Evolutionary conservation across 1,140 invertebrate species (phyloP).

Genomic region (Pinna nobilis): DNA sequence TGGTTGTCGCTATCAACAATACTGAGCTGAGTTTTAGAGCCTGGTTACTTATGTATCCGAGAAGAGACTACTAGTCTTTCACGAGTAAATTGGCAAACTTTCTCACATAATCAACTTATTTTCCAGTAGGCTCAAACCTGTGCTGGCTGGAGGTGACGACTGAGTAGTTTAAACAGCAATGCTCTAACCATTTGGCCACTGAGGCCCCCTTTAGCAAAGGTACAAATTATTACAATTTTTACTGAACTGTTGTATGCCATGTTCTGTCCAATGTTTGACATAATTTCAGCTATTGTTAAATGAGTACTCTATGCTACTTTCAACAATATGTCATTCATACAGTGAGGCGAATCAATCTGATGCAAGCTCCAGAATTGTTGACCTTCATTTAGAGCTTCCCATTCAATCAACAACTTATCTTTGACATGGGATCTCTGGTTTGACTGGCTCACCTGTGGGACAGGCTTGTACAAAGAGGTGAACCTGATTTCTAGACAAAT

Average conservation of each 20-base stretch:
- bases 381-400: no score
- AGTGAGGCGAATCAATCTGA: no score
- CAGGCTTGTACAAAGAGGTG: no score
- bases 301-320: no score
- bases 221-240: neutral
- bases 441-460: no score
- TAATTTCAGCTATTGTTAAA: no score
- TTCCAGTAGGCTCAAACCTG: neutral
- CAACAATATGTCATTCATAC: no score
- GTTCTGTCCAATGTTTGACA: no score
- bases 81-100: neutral
- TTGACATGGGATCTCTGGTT: no score
- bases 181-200: neutral
- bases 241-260: constrained; percentile 2
- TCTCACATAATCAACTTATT: neutral
- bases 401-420: no score
- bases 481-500: no score
- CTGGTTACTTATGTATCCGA: neutral
- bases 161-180: neutral
- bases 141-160: neutral
- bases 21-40: neutral
- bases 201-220: neutral
- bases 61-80: neutral
- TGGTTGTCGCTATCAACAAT: neutral
- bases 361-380: no score